Evolutionary conservation across 2,888 invertebrate genomes (phyloP).

Genomic region (Eurois occulta): DNA sequence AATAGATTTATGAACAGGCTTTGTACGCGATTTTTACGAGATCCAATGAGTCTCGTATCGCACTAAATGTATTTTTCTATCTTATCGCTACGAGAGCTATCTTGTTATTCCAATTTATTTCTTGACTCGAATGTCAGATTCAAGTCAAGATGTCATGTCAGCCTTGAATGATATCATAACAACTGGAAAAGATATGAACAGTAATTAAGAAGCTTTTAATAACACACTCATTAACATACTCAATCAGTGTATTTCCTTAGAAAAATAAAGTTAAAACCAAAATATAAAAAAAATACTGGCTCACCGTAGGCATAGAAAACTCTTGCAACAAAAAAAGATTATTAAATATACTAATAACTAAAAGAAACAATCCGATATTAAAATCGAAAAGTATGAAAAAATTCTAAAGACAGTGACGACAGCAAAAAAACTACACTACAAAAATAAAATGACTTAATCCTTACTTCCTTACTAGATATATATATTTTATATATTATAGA

Average conservation of each 20-base stretch:
- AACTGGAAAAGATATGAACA: neutral
- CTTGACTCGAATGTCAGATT: no score
- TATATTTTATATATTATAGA: no score
- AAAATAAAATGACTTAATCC: neutral
- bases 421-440: neutral
- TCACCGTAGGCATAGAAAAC: neutral
- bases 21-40: no score
- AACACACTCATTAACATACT: no score
- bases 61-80: no score
- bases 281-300: neutral
- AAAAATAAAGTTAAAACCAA: neutral
- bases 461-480: no score
- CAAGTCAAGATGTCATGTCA: no score
- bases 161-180: neutral
- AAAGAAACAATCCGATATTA: neutral
- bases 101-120: no score
- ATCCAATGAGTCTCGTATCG: no score
- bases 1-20: no score
- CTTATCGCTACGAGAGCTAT: no score
- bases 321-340: neutral
- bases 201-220: neutral
- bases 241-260: neutral
- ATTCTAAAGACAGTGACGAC: neutral
- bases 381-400: conserved; percentile 5
- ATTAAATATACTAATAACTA: neutral